phyloP scores from a whole-genome alignment of 53 echinoderm and acorn worm genomes.

The Crossaster papposus region DNA sequence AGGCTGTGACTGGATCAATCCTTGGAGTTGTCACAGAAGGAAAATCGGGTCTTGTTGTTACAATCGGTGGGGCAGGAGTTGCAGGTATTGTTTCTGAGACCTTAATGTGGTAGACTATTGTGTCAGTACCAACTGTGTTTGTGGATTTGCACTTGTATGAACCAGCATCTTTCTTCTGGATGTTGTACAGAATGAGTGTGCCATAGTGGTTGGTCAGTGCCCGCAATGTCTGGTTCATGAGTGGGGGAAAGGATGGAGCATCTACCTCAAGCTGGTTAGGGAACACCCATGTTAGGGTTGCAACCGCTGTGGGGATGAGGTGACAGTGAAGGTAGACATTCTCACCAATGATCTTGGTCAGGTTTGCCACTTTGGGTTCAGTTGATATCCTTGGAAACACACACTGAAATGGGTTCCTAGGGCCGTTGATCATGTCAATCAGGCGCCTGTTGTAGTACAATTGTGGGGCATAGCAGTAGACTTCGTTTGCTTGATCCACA shows the following conservation, averaged over 20 bases:
- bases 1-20: slow-evolving; percentile 24
- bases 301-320: slow-evolving; percentile 63
- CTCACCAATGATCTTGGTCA: slow-evolving; percentile 62
- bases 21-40: slow-evolving; percentile 13
- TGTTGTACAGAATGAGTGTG: slow-evolving; percentile 77
- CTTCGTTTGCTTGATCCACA: slow-evolving; percentile 68
- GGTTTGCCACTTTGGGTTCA: slow-evolving; percentile 59
- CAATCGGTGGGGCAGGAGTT: slow-evolving; percentile 21
- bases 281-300: slow-evolving; percentile 71
- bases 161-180: slow-evolving; percentile 68
- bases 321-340: slow-evolving; percentile 77
- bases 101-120: slow-evolving; percentile 71
- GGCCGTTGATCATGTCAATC: slow-evolving; percentile 52
- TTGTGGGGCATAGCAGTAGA: slow-evolving; percentile 73
- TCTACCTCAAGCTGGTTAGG: slow-evolving; percentile 58
- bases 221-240: slow-evolving; percentile 44
- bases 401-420: slow-evolving; percentile 72
- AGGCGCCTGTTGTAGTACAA: slow-evolving; percentile 57
- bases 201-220: slow-evolving; percentile 66
- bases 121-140: slow-evolving; percentile 78
- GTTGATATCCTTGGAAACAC: slow-evolving; percentile 77
- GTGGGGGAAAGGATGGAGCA: slow-evolving; percentile 59
- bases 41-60: too few species aligned
- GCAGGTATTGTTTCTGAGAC: slow-evolving; percentile 35
- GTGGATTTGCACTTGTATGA: slow-evolving; percentile 77